These are phyloP conservation scores for Dicerorhinus sumatrensis DNA, from an alignment of 2,113 vertebrate species.

Conservation along the genomic window DNA sequence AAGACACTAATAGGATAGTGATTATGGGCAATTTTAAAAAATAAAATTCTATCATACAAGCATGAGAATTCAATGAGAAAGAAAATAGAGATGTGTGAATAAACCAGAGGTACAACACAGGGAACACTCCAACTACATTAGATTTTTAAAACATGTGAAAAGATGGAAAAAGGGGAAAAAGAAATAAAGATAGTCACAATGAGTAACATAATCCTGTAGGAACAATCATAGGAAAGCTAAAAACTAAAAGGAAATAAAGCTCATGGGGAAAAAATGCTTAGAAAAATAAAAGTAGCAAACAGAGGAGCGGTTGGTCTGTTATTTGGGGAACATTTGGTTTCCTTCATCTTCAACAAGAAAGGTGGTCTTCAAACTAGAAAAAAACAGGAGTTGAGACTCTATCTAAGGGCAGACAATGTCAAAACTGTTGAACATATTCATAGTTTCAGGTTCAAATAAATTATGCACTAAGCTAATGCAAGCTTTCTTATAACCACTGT, in stretches of 20 bases:
- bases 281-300: neutral
- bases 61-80: conserved; percentile 9
- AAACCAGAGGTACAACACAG: neutral
- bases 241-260: neutral
- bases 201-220: neutral
- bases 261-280: neutral
- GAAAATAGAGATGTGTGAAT: neutral
- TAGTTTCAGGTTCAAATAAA: neutral
- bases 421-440: neutral
- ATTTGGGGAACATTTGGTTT: neutral
- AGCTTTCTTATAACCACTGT: neutral
- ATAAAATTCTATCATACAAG: neutral
- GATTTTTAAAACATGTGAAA: neutral
- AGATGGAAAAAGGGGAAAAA: neutral
- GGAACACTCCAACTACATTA: neutral
- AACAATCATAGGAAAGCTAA: neutral
- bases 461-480: neutral
- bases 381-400: neutral
- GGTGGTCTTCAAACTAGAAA: conserved; percentile 39
- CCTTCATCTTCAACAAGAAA: conserved; percentile 8
- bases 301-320: neutral
- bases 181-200: neutral
- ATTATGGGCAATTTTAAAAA: neutral
- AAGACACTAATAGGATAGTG: neutral
- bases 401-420: neutral